Percentiles rank a stretch among this genome's conserved stretches.
Conservation (phyloP, 2,888 invertebrate genomes). For the Tetranychus truncatus region DNA sequence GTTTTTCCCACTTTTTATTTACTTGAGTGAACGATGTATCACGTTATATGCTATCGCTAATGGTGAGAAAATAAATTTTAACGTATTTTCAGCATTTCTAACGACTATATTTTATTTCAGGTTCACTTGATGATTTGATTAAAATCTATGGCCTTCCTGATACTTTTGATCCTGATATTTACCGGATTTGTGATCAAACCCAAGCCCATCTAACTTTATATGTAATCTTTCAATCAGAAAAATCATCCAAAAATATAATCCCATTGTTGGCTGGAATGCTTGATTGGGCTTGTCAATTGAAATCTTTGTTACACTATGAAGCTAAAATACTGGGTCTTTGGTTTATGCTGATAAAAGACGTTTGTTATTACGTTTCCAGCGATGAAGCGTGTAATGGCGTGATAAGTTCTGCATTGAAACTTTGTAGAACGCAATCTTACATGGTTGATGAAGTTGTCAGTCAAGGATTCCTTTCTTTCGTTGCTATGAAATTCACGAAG, state of each 20-base stretch:
- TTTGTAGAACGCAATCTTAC: conserved; percentile 8
- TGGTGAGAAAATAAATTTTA: neutral
- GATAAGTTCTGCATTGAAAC: conserved; percentile 9
- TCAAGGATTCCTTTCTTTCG: conserved; percentile 17
- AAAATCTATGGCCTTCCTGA: conserved; percentile 6
- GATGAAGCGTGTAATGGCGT: conserved; percentile 13
- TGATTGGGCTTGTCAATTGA: conserved; percentile 16
- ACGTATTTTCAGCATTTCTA: neutral
- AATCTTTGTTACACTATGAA: conserved; percentile 9
- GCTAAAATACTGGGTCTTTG: neutral
- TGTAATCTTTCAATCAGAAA: conserved; percentile 2
- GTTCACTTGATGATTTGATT: conserved; percentile 5
- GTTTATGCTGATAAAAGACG: neutral
- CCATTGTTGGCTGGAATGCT: conserved; percentile 4
- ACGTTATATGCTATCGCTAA: neutral
- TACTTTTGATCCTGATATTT: conserved; percentile 7
- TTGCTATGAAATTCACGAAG: conserved; percentile 12
- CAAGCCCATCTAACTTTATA: conserved; percentile 11
- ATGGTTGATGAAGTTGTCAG: conserved; percentile 16
- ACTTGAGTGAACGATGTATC: neutral
- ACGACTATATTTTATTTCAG: neutral
- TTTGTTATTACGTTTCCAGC: neutral
- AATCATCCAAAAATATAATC: conserved; percentile 12
- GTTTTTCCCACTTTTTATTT: conserved; percentile 3
- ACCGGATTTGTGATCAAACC: neutral